Conservation (phyloP, 2,888 invertebrate species). For the Nasonia oneida region DNA sequence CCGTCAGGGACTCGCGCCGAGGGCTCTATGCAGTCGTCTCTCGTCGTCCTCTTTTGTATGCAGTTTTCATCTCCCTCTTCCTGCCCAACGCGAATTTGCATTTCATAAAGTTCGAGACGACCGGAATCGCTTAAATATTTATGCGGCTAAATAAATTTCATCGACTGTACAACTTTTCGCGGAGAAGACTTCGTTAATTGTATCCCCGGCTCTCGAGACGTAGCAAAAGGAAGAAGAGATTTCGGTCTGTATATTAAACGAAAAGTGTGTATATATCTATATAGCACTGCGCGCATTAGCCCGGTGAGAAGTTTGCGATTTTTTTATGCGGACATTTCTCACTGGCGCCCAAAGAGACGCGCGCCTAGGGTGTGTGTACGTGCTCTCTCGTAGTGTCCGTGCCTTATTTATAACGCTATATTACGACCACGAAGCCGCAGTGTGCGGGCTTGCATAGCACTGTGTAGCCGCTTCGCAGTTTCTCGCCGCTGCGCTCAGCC, state of each 20-base stretch:
- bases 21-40: background rate
- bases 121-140: constrained; percentile 31
- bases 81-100: background rate
- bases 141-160: constrained; percentile 38
- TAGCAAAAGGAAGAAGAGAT: constrained; percentile 2
- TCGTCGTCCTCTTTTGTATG: background rate
- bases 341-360: background rate
- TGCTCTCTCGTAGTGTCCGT: background rate
- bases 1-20: background rate
- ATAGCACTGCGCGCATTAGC: background rate
- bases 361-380: background rate
- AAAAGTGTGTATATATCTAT: background rate
- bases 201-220: background rate
- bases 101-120: constrained; percentile 13
- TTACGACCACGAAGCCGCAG: background rate
- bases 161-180: background rate
- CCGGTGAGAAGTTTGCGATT: background rate
- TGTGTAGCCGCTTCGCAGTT: background rate
- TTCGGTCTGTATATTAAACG: background rate
- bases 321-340: background rate
- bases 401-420: constrained; percentile 50
- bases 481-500: constrained; percentile 12
- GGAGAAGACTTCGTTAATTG: background rate
- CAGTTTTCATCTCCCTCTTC: background rate
- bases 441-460: background rate